Conservation (phyloP, 2,888 invertebrate genomes). For the Oscheius onirici region DNA sequence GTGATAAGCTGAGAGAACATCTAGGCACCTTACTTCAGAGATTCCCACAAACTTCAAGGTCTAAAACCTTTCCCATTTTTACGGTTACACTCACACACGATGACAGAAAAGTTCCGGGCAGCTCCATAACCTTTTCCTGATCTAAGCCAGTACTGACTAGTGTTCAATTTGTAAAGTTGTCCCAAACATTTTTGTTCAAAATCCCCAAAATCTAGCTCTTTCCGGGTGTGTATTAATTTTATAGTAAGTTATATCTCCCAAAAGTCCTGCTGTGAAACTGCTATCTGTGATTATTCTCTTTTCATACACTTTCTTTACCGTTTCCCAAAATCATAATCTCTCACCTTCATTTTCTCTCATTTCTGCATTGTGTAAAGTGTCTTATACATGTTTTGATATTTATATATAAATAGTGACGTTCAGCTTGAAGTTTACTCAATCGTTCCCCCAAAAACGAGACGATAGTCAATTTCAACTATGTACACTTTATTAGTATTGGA, state of each 20-base stretch:
- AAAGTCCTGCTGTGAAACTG: background rate
- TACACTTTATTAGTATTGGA: too few relatives aligned
- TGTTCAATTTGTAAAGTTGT: background rate
- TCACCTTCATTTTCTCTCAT: too few relatives aligned
- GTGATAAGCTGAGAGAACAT: constrained; percentile 46
- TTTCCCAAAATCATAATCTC: background rate
- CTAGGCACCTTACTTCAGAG: background rate
- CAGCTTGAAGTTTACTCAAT: too few relatives aligned
- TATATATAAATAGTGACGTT: background rate
- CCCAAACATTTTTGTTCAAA: background rate
- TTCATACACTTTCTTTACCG: background rate
- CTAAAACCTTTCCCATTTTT: background rate
- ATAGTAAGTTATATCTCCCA: background rate
- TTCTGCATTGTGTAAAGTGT: constrained; percentile 20
- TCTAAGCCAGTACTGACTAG: background rate
- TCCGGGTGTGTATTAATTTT: background rate
- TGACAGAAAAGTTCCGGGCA: constrained; percentile 1
- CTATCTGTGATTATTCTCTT: constrained; percentile 3
- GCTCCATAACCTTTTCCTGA: background rate
- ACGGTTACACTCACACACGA: constrained; percentile 7
- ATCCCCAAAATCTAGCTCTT: background rate
- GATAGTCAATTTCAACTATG: too few relatives aligned
- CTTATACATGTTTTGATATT: constrained; percentile 1
- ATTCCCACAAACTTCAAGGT: too few relatives aligned
- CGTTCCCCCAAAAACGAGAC: too few relatives aligned